Evolutionary conservation across 1,140 invertebrate genomes (phyloP), one percentile per base, ranked within the genome.

Genomic region (Leptinotarsa undecemlineata): DNA sequence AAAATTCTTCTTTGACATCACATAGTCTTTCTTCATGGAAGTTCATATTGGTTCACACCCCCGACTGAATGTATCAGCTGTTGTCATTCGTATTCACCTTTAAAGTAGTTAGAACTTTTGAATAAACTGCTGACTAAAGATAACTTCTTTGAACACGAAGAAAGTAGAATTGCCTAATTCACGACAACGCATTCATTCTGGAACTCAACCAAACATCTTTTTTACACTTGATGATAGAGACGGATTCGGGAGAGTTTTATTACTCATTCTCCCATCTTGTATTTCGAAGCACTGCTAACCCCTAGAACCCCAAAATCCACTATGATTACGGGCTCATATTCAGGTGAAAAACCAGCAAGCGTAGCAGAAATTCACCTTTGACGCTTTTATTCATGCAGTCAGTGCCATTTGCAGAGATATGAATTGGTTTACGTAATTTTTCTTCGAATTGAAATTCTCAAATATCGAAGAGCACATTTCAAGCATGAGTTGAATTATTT

Each of bases 311-410:
- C 79, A 15, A 81, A 81, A 79, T 79, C 83, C 72, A 81, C 79
- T 21, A 84, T 81, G 60, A 82, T 79, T 78, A 82, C 80, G 11
- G 80, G 78, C 33, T 76, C 72, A 75, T 81, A 81, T 62, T 81
- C 73, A 73, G 75, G 68, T 20, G 79, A 70, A 42, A 81, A 72
- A 8, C 77, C 78, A 21, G 68, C 68, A 51, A 82, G 57, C 78
- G 81, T 80, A 21, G 82, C 67, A 61, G 68, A 80, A 26, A 66
- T 57, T 57, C 79, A 68, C 82, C 77, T 66, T 81, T 79, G 2
- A 84, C 19, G 5, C 76, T 76, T 72, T 78, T 78, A n/a, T 74
- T 68, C 42, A 81, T 80, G 4, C 68, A 23, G n/a, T 14, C 8
- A 77, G 69, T 71, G 48, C 21, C n/a, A 33, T 67, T 26, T 68